Base-by-base conservation (phyloP, 2,797 vertebrate genomes). In the Channallabes apus region DNA sequence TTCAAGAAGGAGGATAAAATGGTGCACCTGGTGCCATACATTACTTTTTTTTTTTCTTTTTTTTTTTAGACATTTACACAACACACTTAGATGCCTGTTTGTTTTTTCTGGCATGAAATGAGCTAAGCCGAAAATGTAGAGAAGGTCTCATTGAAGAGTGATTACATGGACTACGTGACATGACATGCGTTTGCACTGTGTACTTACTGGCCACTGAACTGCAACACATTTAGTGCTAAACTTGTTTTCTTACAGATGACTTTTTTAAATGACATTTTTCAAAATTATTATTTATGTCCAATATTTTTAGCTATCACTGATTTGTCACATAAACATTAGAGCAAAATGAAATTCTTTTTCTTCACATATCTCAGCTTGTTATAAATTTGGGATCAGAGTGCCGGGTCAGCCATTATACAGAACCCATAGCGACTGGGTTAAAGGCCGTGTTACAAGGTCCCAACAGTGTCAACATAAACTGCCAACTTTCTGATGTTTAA, bases 1-100 rank as follows among this genome's bases (percentile, higher is more conserved):
- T 15, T 71, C 41, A 29, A 58, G 32, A 61, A 38, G 61, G 22
- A 78, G 46, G 27, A 46, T 32, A 6, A 69, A 79, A 67, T 0
- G 11, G 20, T 38, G 32, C 75, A 79, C 73, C 75, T 61, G 64
- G 46, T 9, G 8, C 56, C 32, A 14, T 84, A 69, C 79, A 79
- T 29, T 27, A 41, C 24, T n/a, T n/a, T n/a, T n/a, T n/a, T n/a
- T n/a, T n/a, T n/a, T n/a, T n/a, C n/a, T 32, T 32, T 32, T 14
- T 35, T 32, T 83, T 17, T 56, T 54, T 22, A 22, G 41, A 54
- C 68, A 61, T 61, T 3, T 59, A 6, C 1, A 56, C 46, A 29
- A 56, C n/a, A 27, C 46, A 56, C 24, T 54, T 20, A 18, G 15
- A 76, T 20, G 32, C 59, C 46, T 62, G 82, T 9, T 29, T 20